A percentile compares a stretch with the other conserved stretches of the same genome.
These are phyloP conservation scores for Melanostigma gelatinosum DNA, from an alignment of 2,113 vertebrate genomes.

Conservation along the genomic window DNA sequence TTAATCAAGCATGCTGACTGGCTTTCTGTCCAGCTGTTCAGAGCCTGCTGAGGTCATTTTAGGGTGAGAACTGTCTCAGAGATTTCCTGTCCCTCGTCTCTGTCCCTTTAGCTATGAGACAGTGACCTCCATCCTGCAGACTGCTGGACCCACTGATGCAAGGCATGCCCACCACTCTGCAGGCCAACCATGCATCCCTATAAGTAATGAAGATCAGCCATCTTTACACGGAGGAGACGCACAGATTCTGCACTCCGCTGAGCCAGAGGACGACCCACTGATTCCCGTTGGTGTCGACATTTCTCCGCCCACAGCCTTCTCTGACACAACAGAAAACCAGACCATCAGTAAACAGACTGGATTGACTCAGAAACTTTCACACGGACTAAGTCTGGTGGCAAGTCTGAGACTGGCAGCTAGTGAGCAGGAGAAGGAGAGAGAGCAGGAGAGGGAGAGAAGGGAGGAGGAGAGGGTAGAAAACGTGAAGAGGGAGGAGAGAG, in stretches of 20 bases:
- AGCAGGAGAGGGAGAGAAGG: conserved; percentile 25
- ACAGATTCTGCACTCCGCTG: conserved; percentile 14
- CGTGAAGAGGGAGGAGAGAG: background rate
- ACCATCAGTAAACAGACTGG: background rate
- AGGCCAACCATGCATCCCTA: conserved; percentile 3
- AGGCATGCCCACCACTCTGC: conserved; percentile 19
- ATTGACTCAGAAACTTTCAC: background rate
- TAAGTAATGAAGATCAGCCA: conserved; percentile 21
- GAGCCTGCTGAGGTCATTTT: conserved; percentile 34
- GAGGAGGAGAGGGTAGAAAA: conserved; percentile 14
- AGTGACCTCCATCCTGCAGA: conserved; percentile 63
- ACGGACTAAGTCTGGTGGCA: conserved; percentile 57
- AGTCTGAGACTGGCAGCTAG: conserved; percentile 69
- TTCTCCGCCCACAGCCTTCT: conserved; percentile 53
- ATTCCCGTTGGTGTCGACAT: conserved; percentile 20
- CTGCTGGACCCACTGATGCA: conserved; percentile 46
- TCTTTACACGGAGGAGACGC: conserved; percentile 18
- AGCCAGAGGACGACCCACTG: conserved; percentile 26
- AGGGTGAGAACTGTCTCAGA: conserved; percentile 59
- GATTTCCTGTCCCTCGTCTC: conserved; percentile 61
- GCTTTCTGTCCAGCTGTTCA: conserved; percentile 28
- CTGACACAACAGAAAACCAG: conserved; percentile 37
- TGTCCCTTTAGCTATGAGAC: conserved; percentile 66
- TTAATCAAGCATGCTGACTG: conserved; percentile 57
- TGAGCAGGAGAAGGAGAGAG: conserved; percentile 70